Evolutionary conservation across 1,140 invertebrate genomes (phyloP).

Genomic region (Copidosoma floridanum): DNA sequence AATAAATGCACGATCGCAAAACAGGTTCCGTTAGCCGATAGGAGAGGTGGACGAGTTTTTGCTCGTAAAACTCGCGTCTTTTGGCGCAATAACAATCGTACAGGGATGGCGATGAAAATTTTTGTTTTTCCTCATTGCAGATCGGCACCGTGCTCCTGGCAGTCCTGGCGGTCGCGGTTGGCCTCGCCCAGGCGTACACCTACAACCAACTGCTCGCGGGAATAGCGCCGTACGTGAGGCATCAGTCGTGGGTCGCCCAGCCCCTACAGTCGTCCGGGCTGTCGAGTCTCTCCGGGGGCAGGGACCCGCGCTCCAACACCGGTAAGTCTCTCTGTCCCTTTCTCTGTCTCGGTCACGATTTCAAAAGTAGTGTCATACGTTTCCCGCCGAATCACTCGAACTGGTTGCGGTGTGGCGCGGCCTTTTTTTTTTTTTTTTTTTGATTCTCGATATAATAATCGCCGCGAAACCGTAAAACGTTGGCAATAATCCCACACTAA

Average conservation of each 20-base stretch:
- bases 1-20: no score
- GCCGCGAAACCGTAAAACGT: no score
- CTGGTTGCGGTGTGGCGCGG: no score
- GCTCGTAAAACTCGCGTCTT: not conserved
- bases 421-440: no score
- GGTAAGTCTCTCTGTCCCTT: constrained; percentile 35
- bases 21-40: no score
- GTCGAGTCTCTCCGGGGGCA: constrained; percentile 30
- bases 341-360: no score
- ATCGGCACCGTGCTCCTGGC: constrained; percentile 41
- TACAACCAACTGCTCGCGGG: constrained; percentile 49
- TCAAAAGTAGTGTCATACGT: no score
- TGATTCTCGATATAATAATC: no score
- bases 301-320: constrained; percentile 51
- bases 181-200: constrained; percentile 39
- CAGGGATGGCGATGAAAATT: not conserved
- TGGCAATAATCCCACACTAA: no score
- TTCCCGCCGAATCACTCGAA: no score
- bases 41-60: not conserved
- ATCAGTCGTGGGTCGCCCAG: constrained; percentile 19
- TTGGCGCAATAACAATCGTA: not conserved
- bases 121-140: constrained; percentile 29
- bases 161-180: constrained; percentile 36
- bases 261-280: not conserved
- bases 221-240: constrained; percentile 43